phyloP scores from a whole-genome alignment of 2,888 invertebrate species.

The Drosophila eohydei region DNA sequence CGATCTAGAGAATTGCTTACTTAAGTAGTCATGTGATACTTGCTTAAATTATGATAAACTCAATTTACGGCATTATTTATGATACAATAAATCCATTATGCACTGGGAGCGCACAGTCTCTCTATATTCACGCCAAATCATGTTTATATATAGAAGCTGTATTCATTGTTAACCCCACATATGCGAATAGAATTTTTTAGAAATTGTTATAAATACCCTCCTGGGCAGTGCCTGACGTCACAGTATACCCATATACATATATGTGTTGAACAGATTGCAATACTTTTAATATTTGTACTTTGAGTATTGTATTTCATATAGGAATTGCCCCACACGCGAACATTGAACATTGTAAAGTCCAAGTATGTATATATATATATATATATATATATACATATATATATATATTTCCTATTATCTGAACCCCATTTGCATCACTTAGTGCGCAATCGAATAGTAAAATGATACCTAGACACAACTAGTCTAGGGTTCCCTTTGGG shows the following conservation, averaged over 20 bases:
- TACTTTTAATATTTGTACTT: slow-evolving; percentile 35
- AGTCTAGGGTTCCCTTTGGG: slow-evolving; percentile 24
- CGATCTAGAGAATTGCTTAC: slow-evolving; percentile 6
- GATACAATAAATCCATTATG: slow-evolving; percentile 42
- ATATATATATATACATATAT: slow-evolving; percentile 4
- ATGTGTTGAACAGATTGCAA: slow-evolving; percentile 19
- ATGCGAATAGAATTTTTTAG: slow-evolving; percentile 1
- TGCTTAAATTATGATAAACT: slow-evolving; percentile 24
- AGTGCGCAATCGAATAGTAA: slow-evolving; percentile 42
- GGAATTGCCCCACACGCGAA: slow-evolving; percentile 34
- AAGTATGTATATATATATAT: slow-evolving; percentile 16
- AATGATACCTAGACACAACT: slow-evolving; percentile 29
- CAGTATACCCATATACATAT: background rate
- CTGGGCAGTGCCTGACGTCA: slow-evolving; percentile 33
- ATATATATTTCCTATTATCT: slow-evolving; percentile 26
- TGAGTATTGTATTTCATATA: slow-evolving; percentile 32
- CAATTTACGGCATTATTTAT: slow-evolving; percentile 36
- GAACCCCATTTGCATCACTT: slow-evolving; percentile 44
- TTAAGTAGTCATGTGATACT: slow-evolving; percentile 23
- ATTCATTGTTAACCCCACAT: slow-evolving; percentile 15
- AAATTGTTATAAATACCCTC: slow-evolving; percentile 28
- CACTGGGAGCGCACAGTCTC: slow-evolving; percentile 6
- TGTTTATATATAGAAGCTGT: slow-evolving; percentile 2
- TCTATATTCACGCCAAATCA: slow-evolving; percentile 13
- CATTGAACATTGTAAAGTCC: slow-evolving; percentile 48